Conservation (phyloP, 92 coral and sea anemone genomes). For the Scolanthus callimorphus region DNA sequence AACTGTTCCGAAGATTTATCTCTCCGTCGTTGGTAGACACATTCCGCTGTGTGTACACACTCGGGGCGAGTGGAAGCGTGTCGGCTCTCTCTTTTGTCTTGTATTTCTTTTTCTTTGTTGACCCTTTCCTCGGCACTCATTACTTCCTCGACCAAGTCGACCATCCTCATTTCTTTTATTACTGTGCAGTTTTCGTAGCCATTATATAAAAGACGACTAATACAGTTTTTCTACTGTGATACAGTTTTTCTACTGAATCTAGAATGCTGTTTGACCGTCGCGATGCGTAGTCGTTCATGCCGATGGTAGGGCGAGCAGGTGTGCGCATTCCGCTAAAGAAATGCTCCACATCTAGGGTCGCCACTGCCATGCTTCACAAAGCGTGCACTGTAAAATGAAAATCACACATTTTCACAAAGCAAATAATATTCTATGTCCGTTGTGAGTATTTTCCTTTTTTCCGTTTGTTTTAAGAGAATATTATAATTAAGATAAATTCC, state of each 20-base stretch:
- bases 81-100: constrained; percentile 38
- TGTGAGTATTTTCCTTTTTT: no score
- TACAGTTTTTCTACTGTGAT: no score
- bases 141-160: background rate
- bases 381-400: no score
- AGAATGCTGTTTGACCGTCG: constrained; percentile 41
- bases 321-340: constrained; percentile 45
- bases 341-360: constrained; percentile 39
- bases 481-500: no score
- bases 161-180: background rate
- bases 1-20: constrained; percentile 12
- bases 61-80: constrained; percentile 35
- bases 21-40: background rate
- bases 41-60: constrained; percentile 12
- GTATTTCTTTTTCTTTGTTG: constrained; percentile 13
- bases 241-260: constrained; percentile 40
- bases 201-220: constrained; percentile 29
- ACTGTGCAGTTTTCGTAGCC: constrained; percentile 12
- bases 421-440: no score
- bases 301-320: constrained; percentile 42
- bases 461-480: no score
- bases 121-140: no score
- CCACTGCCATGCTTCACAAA: constrained; percentile 35
- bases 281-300: constrained; percentile 34
- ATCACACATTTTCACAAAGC: no score